Conservation (phyloP, 2,888 invertebrate genomes). For the Eumacrocentrus americanus region DNA sequence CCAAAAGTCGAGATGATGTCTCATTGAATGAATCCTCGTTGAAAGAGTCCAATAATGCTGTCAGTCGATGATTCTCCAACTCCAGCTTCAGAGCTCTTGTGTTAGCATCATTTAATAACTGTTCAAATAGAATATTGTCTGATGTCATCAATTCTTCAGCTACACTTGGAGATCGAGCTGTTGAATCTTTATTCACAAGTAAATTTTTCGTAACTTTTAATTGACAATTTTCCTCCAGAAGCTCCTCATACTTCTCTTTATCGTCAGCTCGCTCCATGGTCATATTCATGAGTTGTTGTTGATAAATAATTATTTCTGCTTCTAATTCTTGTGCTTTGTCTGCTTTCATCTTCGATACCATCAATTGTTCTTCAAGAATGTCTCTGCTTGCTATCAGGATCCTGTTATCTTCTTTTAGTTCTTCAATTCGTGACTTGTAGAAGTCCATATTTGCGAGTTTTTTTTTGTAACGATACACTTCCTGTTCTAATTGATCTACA, state of each 20-base stretch:
- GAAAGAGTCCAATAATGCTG: slow-evolving; percentile 82
- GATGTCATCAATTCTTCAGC: slow-evolving; percentile 73
- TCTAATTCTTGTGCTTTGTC: slow-evolving; percentile 88
- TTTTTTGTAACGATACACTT: slow-evolving; percentile 87
- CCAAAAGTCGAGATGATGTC: slow-evolving; percentile 79
- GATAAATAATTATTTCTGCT: slow-evolving; percentile 82
- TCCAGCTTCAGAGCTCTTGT: slow-evolving; percentile 85
- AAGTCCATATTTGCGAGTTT: slow-evolving; percentile 92
- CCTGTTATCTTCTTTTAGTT: slow-evolving; percentile 88
- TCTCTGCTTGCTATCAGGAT: slow-evolving; percentile 90
- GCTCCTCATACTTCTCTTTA: slow-evolving; percentile 80
- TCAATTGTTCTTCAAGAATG: slow-evolving; percentile 90
- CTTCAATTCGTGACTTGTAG: slow-evolving; percentile 89
- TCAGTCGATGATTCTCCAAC: slow-evolving; percentile 87
- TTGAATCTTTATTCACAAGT: slow-evolving; percentile 73
- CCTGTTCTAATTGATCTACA: slow-evolving; percentile 84
- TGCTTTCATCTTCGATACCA: slow-evolving; percentile 79
- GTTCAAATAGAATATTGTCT: slow-evolving; percentile 88
- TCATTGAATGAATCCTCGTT: slow-evolving; percentile 84
- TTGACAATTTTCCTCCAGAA: slow-evolving; percentile 90
- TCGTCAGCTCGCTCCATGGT: slow-evolving; percentile 87
- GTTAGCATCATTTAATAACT: slow-evolving; percentile 90
- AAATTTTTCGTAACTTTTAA: slow-evolving; percentile 86
- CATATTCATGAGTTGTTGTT: slow-evolving; percentile 85
- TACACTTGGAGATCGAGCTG: slow-evolving; percentile 65